These are phyloP conservation scores for Parnassius orleans DNA, from an alignment of 2,888 invertebrate genomes.

Conservation along the genomic window DNA sequence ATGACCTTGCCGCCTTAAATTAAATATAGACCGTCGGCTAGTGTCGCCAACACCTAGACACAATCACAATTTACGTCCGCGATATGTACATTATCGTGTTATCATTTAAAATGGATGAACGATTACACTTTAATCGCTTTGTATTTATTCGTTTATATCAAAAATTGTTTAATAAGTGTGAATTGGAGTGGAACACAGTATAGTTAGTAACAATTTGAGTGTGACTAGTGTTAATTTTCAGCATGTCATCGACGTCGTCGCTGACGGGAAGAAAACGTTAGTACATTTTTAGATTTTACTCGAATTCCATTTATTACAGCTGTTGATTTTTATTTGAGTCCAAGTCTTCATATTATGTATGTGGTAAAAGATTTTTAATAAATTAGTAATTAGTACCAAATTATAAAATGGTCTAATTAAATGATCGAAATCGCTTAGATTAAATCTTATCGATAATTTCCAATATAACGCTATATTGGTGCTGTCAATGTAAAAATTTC, in stretches of 20 bases:
- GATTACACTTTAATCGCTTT: constrained; percentile 65
- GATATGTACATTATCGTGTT: constrained; percentile 54
- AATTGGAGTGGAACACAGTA: constrained; percentile 56
- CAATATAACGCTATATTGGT: too few species aligned
- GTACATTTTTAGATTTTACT: constrained; percentile 52
- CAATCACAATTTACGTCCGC: constrained; percentile 40
- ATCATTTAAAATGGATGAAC: constrained; percentile 76
- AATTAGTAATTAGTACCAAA: too few species aligned
- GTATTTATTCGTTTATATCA: constrained; percentile 52
- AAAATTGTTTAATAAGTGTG: constrained; percentile 60
- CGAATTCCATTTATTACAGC: constrained; percentile 5
- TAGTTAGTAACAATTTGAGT: constrained; percentile 49
- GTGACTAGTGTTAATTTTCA: constrained; percentile 51
- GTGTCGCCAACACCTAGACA: constrained; percentile 63
- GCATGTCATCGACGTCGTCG: constrained; percentile 70
- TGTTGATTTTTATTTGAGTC: neutral
- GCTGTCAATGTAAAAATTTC: too few species aligned
- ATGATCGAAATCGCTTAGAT: too few species aligned
- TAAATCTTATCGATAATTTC: too few species aligned
- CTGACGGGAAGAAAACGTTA: constrained; percentile 67
- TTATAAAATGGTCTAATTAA: too few species aligned
- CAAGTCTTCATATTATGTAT: too few species aligned
- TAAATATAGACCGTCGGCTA: constrained; percentile 62
- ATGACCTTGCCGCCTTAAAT: constrained; percentile 70
- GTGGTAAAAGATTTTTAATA: too few species aligned